Evolutionary conservation across 1,140 invertebrate genomes (phyloP).

Genomic region (Tachypleus tridentatus): DNA sequence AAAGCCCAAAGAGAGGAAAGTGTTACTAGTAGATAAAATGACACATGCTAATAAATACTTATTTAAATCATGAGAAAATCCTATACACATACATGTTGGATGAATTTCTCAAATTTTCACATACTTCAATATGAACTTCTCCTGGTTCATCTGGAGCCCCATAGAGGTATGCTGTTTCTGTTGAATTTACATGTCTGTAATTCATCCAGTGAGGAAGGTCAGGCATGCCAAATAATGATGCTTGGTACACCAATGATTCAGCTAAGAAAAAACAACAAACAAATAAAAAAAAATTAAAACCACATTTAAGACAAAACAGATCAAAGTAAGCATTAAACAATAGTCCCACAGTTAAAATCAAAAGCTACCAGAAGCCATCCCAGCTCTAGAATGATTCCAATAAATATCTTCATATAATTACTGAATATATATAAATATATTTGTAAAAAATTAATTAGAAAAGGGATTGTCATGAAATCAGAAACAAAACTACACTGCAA

Average conservation of each 20-base stretch:
- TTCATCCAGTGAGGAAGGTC: constrained; percentile 72
- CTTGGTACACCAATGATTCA: constrained; percentile 51
- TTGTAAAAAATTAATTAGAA: background rate
- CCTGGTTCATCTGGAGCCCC: constrained; percentile 20
- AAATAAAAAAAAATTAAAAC: background rate
- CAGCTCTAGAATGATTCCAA: background rate
- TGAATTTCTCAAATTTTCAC: too few species aligned
- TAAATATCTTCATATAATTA: background rate
- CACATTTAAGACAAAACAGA: background rate
- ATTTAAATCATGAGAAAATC: too few species aligned
- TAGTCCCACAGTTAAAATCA: background rate
- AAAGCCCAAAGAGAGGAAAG: too few species aligned
- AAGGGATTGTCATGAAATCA: background rate
- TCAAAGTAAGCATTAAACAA: too few species aligned
- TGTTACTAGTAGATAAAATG: too few species aligned
- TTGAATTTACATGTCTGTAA: constrained; percentile 37
- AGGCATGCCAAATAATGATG: constrained; percentile 52
- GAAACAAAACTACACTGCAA: too few species aligned
- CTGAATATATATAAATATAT: background rate
- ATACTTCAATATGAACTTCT: constrained; percentile 20
- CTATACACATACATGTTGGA: too few species aligned
- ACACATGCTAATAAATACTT: too few species aligned
- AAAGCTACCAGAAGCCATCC: background rate
- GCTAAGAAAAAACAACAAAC: constrained; percentile 13
- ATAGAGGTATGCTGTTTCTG: constrained; percentile 20